These are phyloP conservation scores for Noctua janthe DNA, from an alignment of 2,888 invertebrate genomes.

Conservation along the genomic window DNA sequence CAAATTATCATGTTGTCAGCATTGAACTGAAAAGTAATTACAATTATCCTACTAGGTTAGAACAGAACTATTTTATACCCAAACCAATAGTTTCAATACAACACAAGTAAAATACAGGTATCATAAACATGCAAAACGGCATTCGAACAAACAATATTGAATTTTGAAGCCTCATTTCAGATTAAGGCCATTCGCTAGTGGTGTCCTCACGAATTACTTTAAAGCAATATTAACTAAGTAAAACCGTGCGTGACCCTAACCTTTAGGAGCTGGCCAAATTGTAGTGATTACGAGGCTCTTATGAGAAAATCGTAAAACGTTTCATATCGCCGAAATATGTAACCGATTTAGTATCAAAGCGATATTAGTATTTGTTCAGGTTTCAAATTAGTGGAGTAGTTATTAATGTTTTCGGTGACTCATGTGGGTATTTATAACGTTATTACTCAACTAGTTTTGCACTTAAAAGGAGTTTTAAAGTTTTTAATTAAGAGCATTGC, in stretches of 20 bases:
- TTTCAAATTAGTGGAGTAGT: neutral
- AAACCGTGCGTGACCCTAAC: constrained; percentile 24
- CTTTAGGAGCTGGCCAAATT: constrained; percentile 19
- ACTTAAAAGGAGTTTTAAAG: neutral
- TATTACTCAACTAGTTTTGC: neutral
- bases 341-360: neutral
- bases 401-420: neutral
- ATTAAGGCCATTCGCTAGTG: constrained; percentile 35
- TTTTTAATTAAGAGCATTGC: neutral
- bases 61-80: neutral
- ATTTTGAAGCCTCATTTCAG: constrained; percentile 59
- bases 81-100: neutral
- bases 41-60: neutral
- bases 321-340: neutral
- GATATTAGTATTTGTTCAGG: neutral
- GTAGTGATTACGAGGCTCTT: neutral
- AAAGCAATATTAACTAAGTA: constrained; percentile 25
- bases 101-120: neutral
- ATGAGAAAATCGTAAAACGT: constrained; percentile 5
- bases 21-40: neutral
- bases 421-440: neutral
- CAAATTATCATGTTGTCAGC: neutral
- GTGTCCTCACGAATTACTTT: constrained; percentile 48
- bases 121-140: neutral
- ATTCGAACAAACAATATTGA: constrained; percentile 53